Evolutionary conservation across 92 coral and sea anemone genomes (phyloP), one percentile per base, ranked within the genome.

Genomic region (Porites evermanni): DNA sequence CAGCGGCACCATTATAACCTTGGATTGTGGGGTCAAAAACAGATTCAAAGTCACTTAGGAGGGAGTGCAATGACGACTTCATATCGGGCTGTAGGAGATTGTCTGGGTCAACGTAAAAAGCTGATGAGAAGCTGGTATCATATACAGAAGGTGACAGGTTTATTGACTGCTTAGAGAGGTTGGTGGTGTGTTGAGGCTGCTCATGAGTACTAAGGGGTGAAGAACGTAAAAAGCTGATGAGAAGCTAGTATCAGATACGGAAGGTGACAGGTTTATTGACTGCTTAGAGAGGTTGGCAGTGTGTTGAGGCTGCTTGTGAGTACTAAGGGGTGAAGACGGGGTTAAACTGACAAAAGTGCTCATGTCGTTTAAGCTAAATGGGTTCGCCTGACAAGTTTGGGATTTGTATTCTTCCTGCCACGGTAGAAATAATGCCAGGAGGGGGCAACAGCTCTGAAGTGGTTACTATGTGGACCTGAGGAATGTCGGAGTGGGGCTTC

Each of bases 321-420:
- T 14, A 58, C 12, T 14, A 10, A 29, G 77, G 53, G 21, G 17
- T 18, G 21, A 53, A 59, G n/a, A 59, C 53, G 1, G 76, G 76
- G 21, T 70, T 81, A n/a, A 75, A 4, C 16, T 75, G 80, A 47
- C 80, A 38, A 59, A 75, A 38, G 19, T 75, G 80, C 52, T 75
- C 67, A 47, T 75, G 21, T 4, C 63, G 56, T 47, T 75, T 91
- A 12, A 91, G 78, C 12, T 1, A 75, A 18, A 67, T 89, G 50
- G 92, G 88, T n/a, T 88, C 84, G 1, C 70, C 2, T 3, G 92
- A 63, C 72, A 74, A 72, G 84, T 92, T 92, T 14, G 92, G 83
- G 74, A 91, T 88, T 17, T 90, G 90, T 24, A 24, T 24, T 24
- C 1, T 24, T 24, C 26, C 26, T 24, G 26, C 26, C 26, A 24